Percentiles rank a stretch among this genome's conserved stretches.
These are phyloP conservation scores for Scaptomyza flava DNA, from an alignment of 2,888 invertebrate species.

Conservation along the genomic window DNA sequence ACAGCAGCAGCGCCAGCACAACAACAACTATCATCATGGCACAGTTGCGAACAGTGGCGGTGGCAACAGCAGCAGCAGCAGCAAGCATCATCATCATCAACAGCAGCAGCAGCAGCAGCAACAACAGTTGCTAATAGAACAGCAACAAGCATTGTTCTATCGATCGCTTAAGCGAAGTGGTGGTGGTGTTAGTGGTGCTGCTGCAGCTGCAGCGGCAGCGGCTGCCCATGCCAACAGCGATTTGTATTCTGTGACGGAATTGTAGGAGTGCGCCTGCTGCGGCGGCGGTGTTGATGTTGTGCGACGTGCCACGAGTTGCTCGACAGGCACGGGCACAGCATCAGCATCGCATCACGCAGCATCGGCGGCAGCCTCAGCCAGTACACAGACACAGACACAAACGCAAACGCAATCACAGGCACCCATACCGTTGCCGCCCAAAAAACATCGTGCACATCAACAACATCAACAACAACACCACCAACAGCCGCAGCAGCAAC, in stretches of 20 bases:
- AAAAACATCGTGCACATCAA: conserved; percentile 68
- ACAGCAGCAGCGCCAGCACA: conserved; percentile 67
- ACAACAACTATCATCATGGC: conserved; percentile 65
- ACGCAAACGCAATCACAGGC: conserved; percentile 55
- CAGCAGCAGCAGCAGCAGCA: conserved; percentile 74
- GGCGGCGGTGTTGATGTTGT: conserved; percentile 84
- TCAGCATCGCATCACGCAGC: conserved; percentile 78
- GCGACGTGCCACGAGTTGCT: conserved; percentile 78
- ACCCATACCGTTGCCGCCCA: conserved; percentile 73
- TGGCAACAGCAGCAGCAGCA: conserved; percentile 42
- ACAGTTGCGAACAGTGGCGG: conserved; percentile 28
- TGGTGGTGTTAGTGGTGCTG: conserved; percentile 16
- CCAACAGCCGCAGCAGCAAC: conserved; percentile 32
- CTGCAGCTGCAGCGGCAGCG: conserved; percentile 30
- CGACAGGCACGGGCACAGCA: conserved; percentile 70
- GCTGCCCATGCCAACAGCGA: conserved; percentile 85
- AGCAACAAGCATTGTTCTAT: conserved; percentile 81
- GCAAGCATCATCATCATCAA: conserved; percentile 63
- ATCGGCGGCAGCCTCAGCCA: conserved; percentile 68
- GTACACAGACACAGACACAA: conserved; percentile 53
- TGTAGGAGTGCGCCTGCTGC: conserved; percentile 86
- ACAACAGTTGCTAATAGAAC: conserved; percentile 61
- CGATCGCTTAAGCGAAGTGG: conserved; percentile 85
- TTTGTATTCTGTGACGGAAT: conserved; percentile 91
- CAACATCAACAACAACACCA: conserved; percentile 51